Evolutionary conservation across 2,888 invertebrate genomes (phyloP).

Genomic region (Brachyptera risi): DNA sequence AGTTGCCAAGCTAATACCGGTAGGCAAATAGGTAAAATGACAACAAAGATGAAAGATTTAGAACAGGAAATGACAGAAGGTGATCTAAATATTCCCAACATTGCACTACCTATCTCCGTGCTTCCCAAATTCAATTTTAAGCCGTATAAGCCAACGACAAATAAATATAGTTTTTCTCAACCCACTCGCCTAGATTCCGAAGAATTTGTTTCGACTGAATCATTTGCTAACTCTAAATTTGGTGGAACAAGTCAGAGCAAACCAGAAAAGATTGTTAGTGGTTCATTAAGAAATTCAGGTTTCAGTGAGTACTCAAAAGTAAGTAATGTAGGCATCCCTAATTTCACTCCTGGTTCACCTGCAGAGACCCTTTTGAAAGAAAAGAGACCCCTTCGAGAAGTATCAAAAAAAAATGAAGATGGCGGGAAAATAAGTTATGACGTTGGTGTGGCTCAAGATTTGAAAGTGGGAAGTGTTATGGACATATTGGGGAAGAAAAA

Average conservation of each 20-base stretch:
- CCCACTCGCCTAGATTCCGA: not conserved
- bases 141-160: slow-evolving; percentile 49
- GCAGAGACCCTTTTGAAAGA: too few relatives aligned
- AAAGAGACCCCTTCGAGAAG: too few relatives aligned
- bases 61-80: slow-evolving; percentile 29
- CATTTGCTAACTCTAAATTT: not conserved
- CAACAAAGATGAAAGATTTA: slow-evolving; percentile 26
- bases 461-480: slow-evolving; percentile 47
- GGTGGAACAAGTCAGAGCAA: slow-evolving; percentile 29
- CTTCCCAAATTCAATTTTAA: slow-evolving; percentile 54
- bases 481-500: slow-evolving; percentile 42
- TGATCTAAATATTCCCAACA: slow-evolving; percentile 40
- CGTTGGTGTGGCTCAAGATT: not conserved
- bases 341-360: slow-evolving; percentile 38
- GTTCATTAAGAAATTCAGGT: not conserved
- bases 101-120: slow-evolving; percentile 53
- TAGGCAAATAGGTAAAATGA: slow-evolving; percentile 30
- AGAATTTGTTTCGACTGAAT: not conserved
- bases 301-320: not conserved
- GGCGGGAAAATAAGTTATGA: too few relatives aligned
- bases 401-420: too few relatives aligned
- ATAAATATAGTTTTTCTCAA: not conserved
- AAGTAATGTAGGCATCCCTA: slow-evolving; percentile 26
- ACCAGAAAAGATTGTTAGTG: not conserved
- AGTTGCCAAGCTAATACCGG: not conserved